These are phyloP conservation scores for Sphaeridia pumilis DNA, from an alignment of 2,888 invertebrate genomes.

Conservation along the genomic window DNA sequence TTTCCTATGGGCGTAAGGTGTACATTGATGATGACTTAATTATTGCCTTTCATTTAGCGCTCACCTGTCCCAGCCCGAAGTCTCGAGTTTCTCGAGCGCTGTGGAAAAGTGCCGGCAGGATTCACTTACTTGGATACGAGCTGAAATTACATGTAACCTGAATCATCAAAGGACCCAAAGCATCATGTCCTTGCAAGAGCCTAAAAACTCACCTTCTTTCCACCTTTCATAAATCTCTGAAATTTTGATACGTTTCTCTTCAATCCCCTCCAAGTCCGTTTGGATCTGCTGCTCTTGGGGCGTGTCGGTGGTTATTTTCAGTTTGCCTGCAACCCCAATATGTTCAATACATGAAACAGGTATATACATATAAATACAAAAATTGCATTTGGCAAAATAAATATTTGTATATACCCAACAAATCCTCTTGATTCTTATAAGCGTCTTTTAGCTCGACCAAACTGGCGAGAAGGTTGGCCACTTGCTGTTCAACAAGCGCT, in stretches of 20 bases:
- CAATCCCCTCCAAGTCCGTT: constrained; percentile 26
- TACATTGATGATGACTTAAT: not conserved
- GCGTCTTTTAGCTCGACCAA: constrained; percentile 22
- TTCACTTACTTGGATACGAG: constrained; percentile 22
- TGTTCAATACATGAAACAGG: not conserved
- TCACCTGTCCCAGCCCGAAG: not conserved
- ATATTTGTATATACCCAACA: constrained; percentile 21
- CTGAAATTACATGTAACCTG: no score
- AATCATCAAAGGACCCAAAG: no score
- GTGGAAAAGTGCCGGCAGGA: constrained; percentile 28
- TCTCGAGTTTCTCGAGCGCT: constrained; percentile 17
- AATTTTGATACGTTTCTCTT: constrained; percentile 28
- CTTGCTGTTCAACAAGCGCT: constrained; percentile 30
- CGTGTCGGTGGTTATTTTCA: constrained; percentile 9
- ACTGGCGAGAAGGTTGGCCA: constrained; percentile 21
- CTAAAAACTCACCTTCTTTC: constrained; percentile 22
- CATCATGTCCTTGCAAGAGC: no score
- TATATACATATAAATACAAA: not conserved
- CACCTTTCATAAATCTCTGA: constrained; percentile 34
- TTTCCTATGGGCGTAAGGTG: no score
- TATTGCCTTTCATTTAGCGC: no score
- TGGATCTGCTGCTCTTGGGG: constrained; percentile 7
- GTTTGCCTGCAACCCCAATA: constrained; percentile 2
- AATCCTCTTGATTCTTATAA: constrained; percentile 31
- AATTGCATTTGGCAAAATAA: not conserved